Base-by-base conservation (phyloP, 2,888 invertebrate genomes). In the Rhamnusium bicolor region DNA sequence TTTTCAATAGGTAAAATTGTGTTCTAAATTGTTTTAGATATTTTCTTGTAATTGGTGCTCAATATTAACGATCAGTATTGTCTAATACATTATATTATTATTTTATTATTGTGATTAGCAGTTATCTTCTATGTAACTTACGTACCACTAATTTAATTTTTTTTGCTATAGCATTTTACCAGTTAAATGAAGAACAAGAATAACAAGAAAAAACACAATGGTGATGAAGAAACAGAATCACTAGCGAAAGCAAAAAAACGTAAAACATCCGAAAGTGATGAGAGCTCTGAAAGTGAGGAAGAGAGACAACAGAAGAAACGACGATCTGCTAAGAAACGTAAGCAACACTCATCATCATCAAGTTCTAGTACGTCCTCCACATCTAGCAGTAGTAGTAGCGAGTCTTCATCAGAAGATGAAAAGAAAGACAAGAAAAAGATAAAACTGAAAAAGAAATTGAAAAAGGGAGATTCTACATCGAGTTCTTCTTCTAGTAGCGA, bases 281-380 rank as follows among this genome's bases (percentile, higher is more conserved):
- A 40, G 8, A 71, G 75, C 29, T 51, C 67, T 6, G 61, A 75
- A 16, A 68, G 62, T 14, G 71, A 71, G 66, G 51, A 72, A 53
- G 74, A 75, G 51, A 68, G 60, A 56, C 19, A 65, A 10, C 32
- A 21, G 16, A 71, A 73, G 53, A 29, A 51, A 27, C 63, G 56
- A 56, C 16, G 27, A 19, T 32, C 46, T 8, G 40, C 40, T 40
- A 67, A 69, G 51, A 72, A 69, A 21, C 32, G 16, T 4, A 70
- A 47, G 63, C 53, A 16, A 2, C 21, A 62, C 12, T 40, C 62
- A 0, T 24, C 62, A 8, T 63, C 69, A 3, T 61, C 62, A 5
- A 63, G 62, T 46, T 63, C 46, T 16, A 24, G 54, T 27, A 58
- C 67, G 7, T 68, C 65, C 5, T 53, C 67, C 40, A 24, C 67